Evolutionary conservation across 2,888 invertebrate genomes (phyloP).

Genomic region (Drosophila neonasuta): DNA sequence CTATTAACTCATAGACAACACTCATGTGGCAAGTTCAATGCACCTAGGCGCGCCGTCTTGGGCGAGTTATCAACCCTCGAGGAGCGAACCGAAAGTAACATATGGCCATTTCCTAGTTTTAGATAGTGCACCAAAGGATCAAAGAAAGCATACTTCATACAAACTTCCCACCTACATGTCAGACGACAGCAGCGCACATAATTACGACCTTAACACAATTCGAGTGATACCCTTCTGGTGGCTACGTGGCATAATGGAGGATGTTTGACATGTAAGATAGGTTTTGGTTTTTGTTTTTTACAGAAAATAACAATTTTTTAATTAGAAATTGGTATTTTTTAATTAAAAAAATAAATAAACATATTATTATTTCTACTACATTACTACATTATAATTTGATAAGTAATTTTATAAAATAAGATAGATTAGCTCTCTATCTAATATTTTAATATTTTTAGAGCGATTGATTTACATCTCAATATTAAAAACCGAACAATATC

Average conservation of each 20-base stretch:
- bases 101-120: constrained; percentile 54
- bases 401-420: too few relatives aligned
- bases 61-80: constrained; percentile 50
- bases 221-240: constrained; percentile 14
- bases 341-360: too few relatives aligned
- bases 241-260: neutral
- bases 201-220: constrained; percentile 65
- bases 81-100: constrained; percentile 39
- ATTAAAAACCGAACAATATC: too few relatives aligned
- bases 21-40: constrained; percentile 62
- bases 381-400: too few relatives aligned
- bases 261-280: neutral
- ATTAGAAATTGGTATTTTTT: too few relatives aligned
- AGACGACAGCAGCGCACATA: constrained; percentile 56
- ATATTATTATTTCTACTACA: too few relatives aligned
- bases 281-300: neutral
- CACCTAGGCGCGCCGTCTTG: constrained; percentile 41
- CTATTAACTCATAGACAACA: neutral
- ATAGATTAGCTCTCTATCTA: too few relatives aligned
- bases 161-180: constrained; percentile 60
- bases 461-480: too few relatives aligned
- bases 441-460: too few relatives aligned
- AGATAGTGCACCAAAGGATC: constrained; percentile 39
- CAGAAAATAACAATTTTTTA: too few relatives aligned
- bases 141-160: constrained; percentile 44